phyloP scores from a whole-genome alignment of 2,113 vertebrate genomes.

The Scatophagus argus region DNA sequence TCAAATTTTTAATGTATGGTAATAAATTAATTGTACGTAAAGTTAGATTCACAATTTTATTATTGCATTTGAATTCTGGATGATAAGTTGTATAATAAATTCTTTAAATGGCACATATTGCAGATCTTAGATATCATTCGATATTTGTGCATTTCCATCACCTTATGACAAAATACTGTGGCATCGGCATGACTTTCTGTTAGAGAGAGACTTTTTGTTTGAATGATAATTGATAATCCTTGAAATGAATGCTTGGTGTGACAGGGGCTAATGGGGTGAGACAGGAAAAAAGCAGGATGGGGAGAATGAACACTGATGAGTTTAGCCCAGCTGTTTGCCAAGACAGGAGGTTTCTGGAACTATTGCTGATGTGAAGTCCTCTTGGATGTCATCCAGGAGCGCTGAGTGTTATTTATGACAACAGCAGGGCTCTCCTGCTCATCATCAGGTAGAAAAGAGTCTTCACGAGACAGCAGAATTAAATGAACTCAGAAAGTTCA shows the following conservation, averaged over 20 bases:
- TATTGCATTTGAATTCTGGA: not conserved
- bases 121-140: conserved; percentile 6
- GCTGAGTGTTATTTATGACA: conserved; percentile 72
- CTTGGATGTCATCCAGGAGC: conserved; percentile 67
- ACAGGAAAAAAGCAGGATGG: conserved; percentile 38
- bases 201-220: conserved; percentile 23
- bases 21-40: not conserved
- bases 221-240: conserved; percentile 61
- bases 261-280: conserved; percentile 63
- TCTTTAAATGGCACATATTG: conserved; percentile 9
- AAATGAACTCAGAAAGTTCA: conserved; percentile 27
- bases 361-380: conserved; percentile 64
- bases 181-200: conserved; percentile 20
- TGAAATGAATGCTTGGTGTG: conserved; percentile 42
- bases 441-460: conserved; percentile 52
- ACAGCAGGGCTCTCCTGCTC: conserved; percentile 53
- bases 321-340: conserved; percentile 68
- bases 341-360: conserved; percentile 65
- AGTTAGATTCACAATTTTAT: not conserved
- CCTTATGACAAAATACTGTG: conserved; percentile 25
- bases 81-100: not conserved
- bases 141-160: conserved; percentile 19
- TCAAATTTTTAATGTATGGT: not conserved
- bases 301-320: conserved; percentile 63
- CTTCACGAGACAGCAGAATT: conserved; percentile 35